A percentile compares a stretch with the other conserved stretches of the same genome.
These are phyloP conservation scores for Acrocera orbiculus DNA, from an alignment of 2,888 invertebrate species.

Conservation along the genomic window DNA sequence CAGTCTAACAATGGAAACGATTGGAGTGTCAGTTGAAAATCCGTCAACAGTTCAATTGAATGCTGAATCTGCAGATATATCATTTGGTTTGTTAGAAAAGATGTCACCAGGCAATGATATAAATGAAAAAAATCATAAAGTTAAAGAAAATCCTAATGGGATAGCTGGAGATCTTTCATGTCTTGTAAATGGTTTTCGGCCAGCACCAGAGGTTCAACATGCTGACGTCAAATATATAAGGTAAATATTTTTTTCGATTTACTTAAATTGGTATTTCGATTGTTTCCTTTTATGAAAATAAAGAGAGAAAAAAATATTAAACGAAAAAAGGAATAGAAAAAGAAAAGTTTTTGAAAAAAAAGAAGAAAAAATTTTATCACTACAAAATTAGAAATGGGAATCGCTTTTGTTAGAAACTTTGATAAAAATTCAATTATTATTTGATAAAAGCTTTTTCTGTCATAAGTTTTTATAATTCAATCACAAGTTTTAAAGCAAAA, in stretches of 20 bases:
- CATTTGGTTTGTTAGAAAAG: not conserved
- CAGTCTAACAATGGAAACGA: constrained; percentile 5
- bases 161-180: constrained; percentile 14
- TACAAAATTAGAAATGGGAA: too few relatives aligned
- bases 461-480: too few relatives aligned
- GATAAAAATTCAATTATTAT: too few relatives aligned
- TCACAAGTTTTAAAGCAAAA: too few relatives aligned
- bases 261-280: too few relatives aligned
- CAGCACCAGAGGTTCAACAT: constrained; percentile 13
- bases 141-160: constrained; percentile 1
- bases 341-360: too few relatives aligned
- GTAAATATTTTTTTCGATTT: constrained; percentile 9
- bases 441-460: too few relatives aligned
- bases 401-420: too few relatives aligned
- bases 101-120: not conserved
- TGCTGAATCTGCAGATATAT: not conserved
- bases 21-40: constrained; percentile 10
- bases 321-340: too few relatives aligned
- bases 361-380: too few relatives aligned
- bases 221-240: constrained; percentile 14
- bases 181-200: constrained; percentile 11
- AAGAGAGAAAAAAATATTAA: not conserved
- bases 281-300: too few relatives aligned
- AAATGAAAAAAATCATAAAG: not conserved
- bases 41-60: constrained; percentile 4